A percentile compares a stretch with the other conserved stretches of the same genome.
Conservation (phyloP, 2,797 vertebrate species). For the Oreonectes daqikongensis region DNA sequence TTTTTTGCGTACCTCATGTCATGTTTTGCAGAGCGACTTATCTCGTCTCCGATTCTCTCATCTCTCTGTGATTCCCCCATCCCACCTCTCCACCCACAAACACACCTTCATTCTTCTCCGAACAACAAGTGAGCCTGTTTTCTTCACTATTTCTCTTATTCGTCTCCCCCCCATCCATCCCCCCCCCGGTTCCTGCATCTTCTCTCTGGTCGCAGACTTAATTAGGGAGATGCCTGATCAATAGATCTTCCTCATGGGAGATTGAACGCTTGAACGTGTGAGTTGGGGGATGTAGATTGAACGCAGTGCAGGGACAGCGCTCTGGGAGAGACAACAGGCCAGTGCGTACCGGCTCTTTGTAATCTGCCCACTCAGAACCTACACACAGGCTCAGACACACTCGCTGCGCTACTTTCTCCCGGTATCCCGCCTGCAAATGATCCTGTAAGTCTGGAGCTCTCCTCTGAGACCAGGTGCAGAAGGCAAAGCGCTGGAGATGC, state of each 20-base stretch:
- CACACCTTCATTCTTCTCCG: conserved; percentile 25
- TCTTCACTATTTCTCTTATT: conserved; percentile 25
- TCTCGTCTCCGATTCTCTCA: not conserved
- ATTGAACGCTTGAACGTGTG: conserved; percentile 47
- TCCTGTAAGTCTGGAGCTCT: conserved; percentile 42
- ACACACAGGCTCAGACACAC: conserved; percentile 41
- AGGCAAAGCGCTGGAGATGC: conserved; percentile 36
- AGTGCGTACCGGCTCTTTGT: conserved; percentile 39
- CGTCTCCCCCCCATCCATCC: too few relatives aligned
- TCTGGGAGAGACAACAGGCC: conserved; percentile 26
- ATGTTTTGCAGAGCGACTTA: conserved; percentile 24
- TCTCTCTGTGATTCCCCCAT: conserved; percentile 33
- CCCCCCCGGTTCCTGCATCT: conserved; percentile 30
- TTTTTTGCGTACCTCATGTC: not conserved
- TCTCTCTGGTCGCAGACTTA: conserved; percentile 62
- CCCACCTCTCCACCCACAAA: conserved; percentile 28
- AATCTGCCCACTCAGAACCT: conserved; percentile 41
- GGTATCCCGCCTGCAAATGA: conserved; percentile 40
- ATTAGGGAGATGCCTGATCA: conserved; percentile 78
- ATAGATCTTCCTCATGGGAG: conserved; percentile 66
- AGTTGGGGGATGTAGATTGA: conserved; percentile 31
- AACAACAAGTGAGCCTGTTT: conserved; percentile 34
- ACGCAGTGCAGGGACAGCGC: conserved; percentile 5
- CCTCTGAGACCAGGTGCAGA: conserved; percentile 37
- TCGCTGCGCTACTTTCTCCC: conserved; percentile 32